Evolutionary conservation across 2,888 invertebrate species (phyloP), one percentile per base, ranked within the genome.

Genomic region (Yponomeuta cagnagella): DNA sequence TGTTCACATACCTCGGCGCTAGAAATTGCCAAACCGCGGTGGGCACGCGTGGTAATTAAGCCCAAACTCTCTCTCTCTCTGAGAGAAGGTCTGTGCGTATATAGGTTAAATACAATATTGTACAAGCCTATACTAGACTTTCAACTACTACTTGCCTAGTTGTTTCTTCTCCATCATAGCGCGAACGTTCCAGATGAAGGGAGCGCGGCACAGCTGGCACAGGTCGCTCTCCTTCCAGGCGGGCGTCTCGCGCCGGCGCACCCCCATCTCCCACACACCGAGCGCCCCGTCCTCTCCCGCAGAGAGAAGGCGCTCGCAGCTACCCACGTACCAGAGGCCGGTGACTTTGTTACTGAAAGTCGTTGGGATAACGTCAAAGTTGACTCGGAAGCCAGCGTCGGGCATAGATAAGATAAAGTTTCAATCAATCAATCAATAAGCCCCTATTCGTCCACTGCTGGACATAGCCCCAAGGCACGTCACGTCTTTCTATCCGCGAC

Each of bases 121-220:
- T 23, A 23, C 23, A 23, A 23, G 23, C 23, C 23, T 43, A 43
- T 8, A 6, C 43, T 6, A 6, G 8, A 43, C 2, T 43, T 58
- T 33, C 33, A 12, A 52, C 69, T 5, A 52, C 72, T 5, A 63
- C 72, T 65, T 73, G 93, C 94, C 94, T 71, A 99, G 93, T 83
- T 97, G 98, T 81, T 97, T 96, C 88, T 97, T 97, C 87, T 99
- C 98, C 97, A 99, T 98, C 99, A 99, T 99, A 12, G 97, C 98
- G 74, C 97, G 95, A 70, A 99, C 94, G 89, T 99, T 99, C 99
- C 99, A 99, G 89, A 99, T 99, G 92, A 99, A 99, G 33, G 99
- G 99, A 73, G 96, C 94, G 70, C 96, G 95, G 86, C 99, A 99
- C 72, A 97, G 93, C 93, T 99, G 96, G 86, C 99, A 99, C 65